Evolutionary conservation across 2,888 invertebrate species (phyloP).

Genomic region (Ptychoptera contaminata): DNA sequence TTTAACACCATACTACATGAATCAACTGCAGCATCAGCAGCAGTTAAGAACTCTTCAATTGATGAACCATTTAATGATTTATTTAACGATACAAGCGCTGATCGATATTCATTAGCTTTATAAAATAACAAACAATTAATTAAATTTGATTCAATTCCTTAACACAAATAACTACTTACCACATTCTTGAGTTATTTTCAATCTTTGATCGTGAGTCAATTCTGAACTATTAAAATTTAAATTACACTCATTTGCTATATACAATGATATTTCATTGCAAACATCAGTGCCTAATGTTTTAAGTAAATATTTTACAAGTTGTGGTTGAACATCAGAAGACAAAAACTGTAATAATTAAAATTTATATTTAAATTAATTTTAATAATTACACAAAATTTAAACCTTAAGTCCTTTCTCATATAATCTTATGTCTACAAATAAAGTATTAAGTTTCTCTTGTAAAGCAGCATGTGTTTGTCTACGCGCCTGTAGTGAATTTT

Average conservation of each 20-base stretch:
- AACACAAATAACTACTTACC: slow-evolving; percentile 13
- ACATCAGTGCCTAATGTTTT: slow-evolving; percentile 74
- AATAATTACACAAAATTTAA: neutral
- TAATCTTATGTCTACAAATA: slow-evolving; percentile 56
- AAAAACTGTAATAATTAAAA: slow-evolving; percentile 27
- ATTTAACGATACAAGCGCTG: slow-evolving; percentile 48
- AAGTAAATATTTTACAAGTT: slow-evolving; percentile 65
- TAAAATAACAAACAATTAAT: neutral
- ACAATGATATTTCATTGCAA: slow-evolving; percentile 58
- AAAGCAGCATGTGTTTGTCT: slow-evolving; percentile 67
- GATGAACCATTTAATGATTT: slow-evolving; percentile 49
- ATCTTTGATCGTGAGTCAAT: slow-evolving; percentile 46
- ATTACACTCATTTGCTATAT: slow-evolving; percentile 61
- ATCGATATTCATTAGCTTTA: slow-evolving; percentile 48
- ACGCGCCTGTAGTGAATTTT: slow-evolving; percentile 48
- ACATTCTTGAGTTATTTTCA: slow-evolving; percentile 51
- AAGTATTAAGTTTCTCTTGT: slow-evolving; percentile 66
- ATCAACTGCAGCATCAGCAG: slow-evolving; percentile 54
- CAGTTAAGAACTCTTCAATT: slow-evolving; percentile 63
- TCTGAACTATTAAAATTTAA: slow-evolving; percentile 37
- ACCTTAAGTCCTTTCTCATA: slow-evolving; percentile 64
- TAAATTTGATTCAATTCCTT: too few species aligned
- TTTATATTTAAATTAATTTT: neutral
- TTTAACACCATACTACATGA: slow-evolving; percentile 65
- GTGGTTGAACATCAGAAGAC: slow-evolving; percentile 44